A percentile compares a stretch with the other conserved stretches of the same genome.
phyloP scores from a whole-genome alignment of 1,140 invertebrate species.

The Drosophila guanche region DNA sequence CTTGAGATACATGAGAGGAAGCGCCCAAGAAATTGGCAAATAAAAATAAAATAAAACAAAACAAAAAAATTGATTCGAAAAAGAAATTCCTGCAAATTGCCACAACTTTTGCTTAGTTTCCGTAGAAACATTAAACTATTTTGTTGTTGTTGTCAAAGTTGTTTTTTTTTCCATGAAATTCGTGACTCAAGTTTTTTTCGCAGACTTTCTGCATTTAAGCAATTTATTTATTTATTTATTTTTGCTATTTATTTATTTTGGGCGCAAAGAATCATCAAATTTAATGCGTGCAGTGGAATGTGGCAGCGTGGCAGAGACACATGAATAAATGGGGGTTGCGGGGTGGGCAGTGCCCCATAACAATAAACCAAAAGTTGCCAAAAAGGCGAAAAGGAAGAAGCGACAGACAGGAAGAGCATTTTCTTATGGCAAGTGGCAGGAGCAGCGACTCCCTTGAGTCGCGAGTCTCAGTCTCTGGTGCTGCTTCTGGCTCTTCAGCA shows the following conservation, averaged over 20 bases:
- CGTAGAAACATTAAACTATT: background rate
- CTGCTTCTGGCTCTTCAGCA: no score
- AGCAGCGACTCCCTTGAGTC: conserved; percentile 16
- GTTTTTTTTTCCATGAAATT: conserved; percentile 10
- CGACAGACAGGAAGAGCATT: conserved; percentile 19
- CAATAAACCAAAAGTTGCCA: conserved; percentile 65
- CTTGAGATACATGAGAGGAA: conserved; percentile 40
- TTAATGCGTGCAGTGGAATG: conserved; percentile 56
- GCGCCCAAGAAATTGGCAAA: conserved; percentile 23
- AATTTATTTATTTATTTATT: conserved; percentile 70
- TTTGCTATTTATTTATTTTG: conserved; percentile 62
- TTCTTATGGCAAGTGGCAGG: conserved; percentile 23
- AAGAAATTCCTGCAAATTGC: background rate
- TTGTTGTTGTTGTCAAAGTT: background rate
- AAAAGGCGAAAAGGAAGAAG: conserved; percentile 29
- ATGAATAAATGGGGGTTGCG: conserved; percentile 54
- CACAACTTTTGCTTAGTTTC: background rate
- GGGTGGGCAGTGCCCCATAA: conserved; percentile 45
- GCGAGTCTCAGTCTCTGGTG: conserved; percentile 15
- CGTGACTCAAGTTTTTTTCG: conserved; percentile 9
- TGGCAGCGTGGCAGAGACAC: conserved; percentile 37
- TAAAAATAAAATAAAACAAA: conserved; percentile 4
- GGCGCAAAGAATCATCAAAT: conserved; percentile 66
- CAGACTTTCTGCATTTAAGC: conserved; percentile 36
- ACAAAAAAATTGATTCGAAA: background rate